A percentile compares a stretch with the other conserved stretches of the same genome.
Conservation (phyloP, 2,797 vertebrate species). For the Agapornis canus region DNA sequence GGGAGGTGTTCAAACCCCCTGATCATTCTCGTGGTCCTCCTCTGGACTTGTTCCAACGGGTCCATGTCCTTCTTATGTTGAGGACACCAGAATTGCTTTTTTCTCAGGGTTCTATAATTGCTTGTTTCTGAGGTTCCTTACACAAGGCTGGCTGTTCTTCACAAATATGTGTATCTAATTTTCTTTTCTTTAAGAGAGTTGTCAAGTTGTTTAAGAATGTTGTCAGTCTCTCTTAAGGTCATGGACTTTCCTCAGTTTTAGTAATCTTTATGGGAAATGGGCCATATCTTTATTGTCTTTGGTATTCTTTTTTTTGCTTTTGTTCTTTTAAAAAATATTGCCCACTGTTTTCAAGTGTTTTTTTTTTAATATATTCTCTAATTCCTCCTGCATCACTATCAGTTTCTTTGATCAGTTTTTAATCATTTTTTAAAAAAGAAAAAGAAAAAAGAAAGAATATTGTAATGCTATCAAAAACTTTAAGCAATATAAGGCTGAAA, state of each 20-base stretch:
- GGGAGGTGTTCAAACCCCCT: background rate
- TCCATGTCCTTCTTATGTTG: background rate
- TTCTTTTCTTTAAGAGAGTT: background rate
- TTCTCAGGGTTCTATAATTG: background rate
- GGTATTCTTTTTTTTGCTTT: background rate
- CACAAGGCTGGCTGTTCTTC: background rate
- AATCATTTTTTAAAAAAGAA: background rate
- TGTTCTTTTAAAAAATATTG: background rate
- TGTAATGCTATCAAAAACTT: background rate
- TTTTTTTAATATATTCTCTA: background rate
- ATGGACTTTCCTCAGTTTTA: background rate
- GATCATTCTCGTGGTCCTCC: background rate
- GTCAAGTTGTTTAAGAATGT: background rate
- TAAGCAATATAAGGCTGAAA: background rate
- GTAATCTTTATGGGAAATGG: background rate
- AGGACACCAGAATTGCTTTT: background rate
- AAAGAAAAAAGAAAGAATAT: background rate
- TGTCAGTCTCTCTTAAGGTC: background rate
- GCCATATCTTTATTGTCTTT: background rate
- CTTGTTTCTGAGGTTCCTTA: background rate
- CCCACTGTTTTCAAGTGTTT: background rate
- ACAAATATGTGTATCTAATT: background rate
- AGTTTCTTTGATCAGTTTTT: background rate
- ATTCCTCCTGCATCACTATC: background rate
- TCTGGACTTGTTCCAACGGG: background rate